A percentile compares a stretch with the other conserved stretches of the same genome.
Conservation (phyloP, 2,113 vertebrate species). For the Bubo blakistoni region DNA sequence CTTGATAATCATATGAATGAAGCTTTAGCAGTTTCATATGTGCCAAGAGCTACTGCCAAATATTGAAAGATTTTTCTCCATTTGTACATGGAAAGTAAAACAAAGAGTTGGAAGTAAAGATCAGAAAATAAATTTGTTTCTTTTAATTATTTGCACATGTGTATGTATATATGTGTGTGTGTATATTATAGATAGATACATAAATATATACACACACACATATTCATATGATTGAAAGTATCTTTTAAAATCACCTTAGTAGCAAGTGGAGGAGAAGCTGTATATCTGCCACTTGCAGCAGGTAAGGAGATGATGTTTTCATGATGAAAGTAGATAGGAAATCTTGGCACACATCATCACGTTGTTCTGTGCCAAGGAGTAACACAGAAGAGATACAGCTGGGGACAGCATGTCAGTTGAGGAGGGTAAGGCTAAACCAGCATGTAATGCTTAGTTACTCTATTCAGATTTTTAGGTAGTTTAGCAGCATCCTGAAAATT, state of each 20-base stretch:
- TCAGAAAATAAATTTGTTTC: not conserved
- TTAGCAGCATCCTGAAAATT: not conserved
- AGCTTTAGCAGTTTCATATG: not conserved
- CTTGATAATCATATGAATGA: not conserved
- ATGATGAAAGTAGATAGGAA: not conserved
- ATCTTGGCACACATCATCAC: not conserved
- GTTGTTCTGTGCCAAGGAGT: not conserved
- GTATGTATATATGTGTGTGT: accelerated
- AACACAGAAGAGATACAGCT: not conserved
- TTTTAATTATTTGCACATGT: accelerated
- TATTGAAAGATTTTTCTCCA: not conserved
- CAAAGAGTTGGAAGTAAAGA: not conserved
- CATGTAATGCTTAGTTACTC: not conserved
- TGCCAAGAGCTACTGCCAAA: not conserved
- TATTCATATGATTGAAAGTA: not conserved
- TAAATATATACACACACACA: accelerated
- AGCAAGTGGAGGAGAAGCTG: not conserved
- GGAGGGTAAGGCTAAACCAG: not conserved
- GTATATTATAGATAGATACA: not conserved
- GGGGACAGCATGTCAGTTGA: not conserved
- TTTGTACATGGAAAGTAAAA: not conserved
- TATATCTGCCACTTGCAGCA: not conserved
- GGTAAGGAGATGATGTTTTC: not conserved
- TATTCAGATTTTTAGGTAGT: not conserved
- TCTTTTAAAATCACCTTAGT: not conserved